phyloP scores from a whole-genome alignment of 2,113 vertebrate species.

The Oryzias celebensis region DNA sequence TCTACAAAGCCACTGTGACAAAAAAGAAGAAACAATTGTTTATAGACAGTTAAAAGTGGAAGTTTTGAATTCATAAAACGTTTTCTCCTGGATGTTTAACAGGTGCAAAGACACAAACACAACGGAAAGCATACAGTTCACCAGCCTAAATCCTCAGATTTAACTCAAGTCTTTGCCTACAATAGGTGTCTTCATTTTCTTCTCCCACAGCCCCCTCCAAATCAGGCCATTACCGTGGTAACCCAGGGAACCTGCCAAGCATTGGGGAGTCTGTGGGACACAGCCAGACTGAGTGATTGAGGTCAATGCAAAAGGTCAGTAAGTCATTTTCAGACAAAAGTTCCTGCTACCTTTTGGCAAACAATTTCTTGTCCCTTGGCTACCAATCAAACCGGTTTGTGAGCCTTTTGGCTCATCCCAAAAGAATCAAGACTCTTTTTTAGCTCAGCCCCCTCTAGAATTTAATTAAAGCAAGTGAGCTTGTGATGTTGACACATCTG shows the following conservation, averaged over 20 bases:
- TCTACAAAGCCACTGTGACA: no score
- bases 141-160: conserved; percentile 37
- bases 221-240: conserved; percentile 56
- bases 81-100: conserved; percentile 33
- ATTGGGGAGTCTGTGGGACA: conserved; percentile 30
- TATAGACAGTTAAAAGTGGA: no score
- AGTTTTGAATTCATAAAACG: background rate
- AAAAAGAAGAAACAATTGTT: no score
- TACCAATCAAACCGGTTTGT: conserved; percentile 56
- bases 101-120: conserved; percentile 34
- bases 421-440: conserved; percentile 28
- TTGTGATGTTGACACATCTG: conserved; percentile 48
- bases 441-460: conserved; percentile 19
- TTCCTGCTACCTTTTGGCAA: conserved; percentile 57
- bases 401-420: conserved; percentile 31
- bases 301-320: conserved; percentile 64
- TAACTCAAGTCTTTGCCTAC: conserved; percentile 30
- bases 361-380: conserved; percentile 59
- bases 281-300: conserved; percentile 50
- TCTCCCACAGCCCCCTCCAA: conserved; percentile 48
- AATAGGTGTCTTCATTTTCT: conserved; percentile 29
- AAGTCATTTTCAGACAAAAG: conserved; percentile 58
- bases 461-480: conserved; percentile 54
- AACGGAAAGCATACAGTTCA: conserved; percentile 40
- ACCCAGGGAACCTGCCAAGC: conserved; percentile 50